A percentile compares a stretch with the other conserved stretches of the same genome.
Conservation (phyloP, 2,888 invertebrate genomes). For the Pegoplata infirma region DNA sequence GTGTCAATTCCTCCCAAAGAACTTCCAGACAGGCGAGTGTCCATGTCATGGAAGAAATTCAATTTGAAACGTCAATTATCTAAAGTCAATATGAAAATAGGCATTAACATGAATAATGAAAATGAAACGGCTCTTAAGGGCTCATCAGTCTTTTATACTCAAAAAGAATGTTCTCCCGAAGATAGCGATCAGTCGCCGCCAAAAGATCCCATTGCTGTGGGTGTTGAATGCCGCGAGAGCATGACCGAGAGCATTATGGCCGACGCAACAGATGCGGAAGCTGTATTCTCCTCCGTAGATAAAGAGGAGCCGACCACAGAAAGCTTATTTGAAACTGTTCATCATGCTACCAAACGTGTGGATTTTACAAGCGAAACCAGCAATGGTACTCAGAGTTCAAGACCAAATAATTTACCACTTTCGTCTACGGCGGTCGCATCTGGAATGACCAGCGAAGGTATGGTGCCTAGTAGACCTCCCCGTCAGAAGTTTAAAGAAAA, state of each 20-base stretch:
- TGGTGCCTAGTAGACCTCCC: constrained; percentile 81
- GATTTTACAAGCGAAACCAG: constrained; percentile 75
- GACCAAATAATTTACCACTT: constrained; percentile 84
- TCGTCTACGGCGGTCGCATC: constrained; percentile 66
- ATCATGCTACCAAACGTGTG: constrained; percentile 69
- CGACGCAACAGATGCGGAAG: constrained; percentile 39
- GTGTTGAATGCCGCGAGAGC: constrained; percentile 65
- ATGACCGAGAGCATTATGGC: constrained; percentile 51
- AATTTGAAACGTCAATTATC: constrained; percentile 90
- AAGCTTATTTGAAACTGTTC: constrained; percentile 38
- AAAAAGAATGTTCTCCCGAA: constrained; percentile 72
- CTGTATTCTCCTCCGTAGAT: constrained; percentile 16
- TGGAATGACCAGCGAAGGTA: constrained; percentile 72
- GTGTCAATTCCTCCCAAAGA: constrained; percentile 74
- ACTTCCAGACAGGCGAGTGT: constrained; percentile 81
- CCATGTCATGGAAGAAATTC: constrained; percentile 87
- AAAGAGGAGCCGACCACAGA: constrained; percentile 1
- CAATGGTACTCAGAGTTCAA: constrained; percentile 74
- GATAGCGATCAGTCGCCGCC: constrained; percentile 63
- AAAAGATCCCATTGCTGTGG: constrained; percentile 55
- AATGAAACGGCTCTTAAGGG: constrained; percentile 78
- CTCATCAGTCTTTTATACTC: constrained; percentile 74
- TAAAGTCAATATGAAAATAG: constrained; percentile 82
- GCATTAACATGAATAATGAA: constrained; percentile 72
- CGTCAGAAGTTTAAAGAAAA: constrained; percentile 80